These are phyloP conservation scores for Pedionomus torquatus DNA, from an alignment of 2,113 vertebrate species.

Conservation along the genomic window DNA sequence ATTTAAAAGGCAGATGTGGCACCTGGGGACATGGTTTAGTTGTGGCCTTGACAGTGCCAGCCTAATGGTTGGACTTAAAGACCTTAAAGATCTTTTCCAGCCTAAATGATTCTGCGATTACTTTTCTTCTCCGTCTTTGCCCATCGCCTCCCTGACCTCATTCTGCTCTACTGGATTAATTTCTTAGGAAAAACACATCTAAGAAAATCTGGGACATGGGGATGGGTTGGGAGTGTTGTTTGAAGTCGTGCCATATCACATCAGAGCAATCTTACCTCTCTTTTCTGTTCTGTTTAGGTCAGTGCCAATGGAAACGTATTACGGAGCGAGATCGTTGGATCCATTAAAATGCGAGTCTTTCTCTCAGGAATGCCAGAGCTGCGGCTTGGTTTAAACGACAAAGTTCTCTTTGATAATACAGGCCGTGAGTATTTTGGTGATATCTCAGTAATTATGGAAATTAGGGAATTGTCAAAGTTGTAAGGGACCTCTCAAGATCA, in stretches of 20 bases:
- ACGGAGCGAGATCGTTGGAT: conserved; percentile 96
- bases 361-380: conserved; percentile 97
- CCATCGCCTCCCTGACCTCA: not conserved
- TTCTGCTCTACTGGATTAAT: not conserved
- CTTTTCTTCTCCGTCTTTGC: not conserved
- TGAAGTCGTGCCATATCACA: fast-evolving
- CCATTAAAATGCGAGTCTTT: conserved; percentile 98
- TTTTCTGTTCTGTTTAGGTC: conserved; percentile 71
- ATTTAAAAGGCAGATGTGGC: not conserved
- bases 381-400: conserved; percentile 94
- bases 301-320: conserved; percentile 96
- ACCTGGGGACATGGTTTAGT: not conserved
- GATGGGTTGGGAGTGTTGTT: not conserved
- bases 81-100: not conserved
- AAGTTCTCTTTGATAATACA: conserved; percentile 98
- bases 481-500: too few relatives aligned
- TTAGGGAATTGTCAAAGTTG: too few relatives aligned
- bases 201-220: fast-evolving
- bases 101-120: not conserved
- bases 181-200: not conserved
- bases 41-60: not conserved
- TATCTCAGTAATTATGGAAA: fast-evolving
- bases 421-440: conserved; percentile 86
- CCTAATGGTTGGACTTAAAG: not conserved
- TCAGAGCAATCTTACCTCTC: not conserved